Evolutionary conservation across 1,140 invertebrate genomes (phyloP), one percentile per base, ranked within the genome.

Genomic region (Drosophila santomea): DNA sequence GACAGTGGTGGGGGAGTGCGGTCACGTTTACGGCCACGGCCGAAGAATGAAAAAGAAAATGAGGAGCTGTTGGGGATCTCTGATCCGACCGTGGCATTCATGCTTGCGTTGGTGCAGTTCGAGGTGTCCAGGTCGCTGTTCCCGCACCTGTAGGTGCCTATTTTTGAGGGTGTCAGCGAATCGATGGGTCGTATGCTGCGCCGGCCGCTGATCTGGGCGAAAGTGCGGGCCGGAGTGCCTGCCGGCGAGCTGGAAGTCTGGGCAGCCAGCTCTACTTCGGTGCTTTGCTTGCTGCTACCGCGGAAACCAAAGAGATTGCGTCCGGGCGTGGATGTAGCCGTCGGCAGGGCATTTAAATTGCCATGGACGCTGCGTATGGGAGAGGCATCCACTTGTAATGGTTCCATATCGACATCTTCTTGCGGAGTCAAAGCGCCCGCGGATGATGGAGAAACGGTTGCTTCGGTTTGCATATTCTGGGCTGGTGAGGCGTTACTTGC

Each of bases 31-130:
- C 88, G 91, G 8, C 84, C 79, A 7, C 82, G 84, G 0, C 77
- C 77, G 39, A 83, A 85, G 71, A 90, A 86, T 5, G 86, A 90
- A 64, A 91, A 91, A 4, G 91, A 91, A 12, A 91, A 90, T 4
- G 89, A 89, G 0, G 80, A 92, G 45, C 61, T 91, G 44, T 91
- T 91, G 54, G 91, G 86, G 14, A 81, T 75, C 55, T 92, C 91
- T 1, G 91, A 92, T 6, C 91, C 91, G 7, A 90, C 89, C 14
- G 91, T 92, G 6, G 90, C 91, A 60, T 92, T 92, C 78, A 92
- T 78, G 67, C 89, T 92, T 20, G 78, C 72, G 55, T 91, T 92
- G 1, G 84, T 90, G 60, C 78, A 75, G 28, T 35, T 64, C 0
- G 86, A 89, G 12, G 79, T 74, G 60, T 92, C 91, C 51, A 91